These are phyloP conservation scores for Tridacna gigas DNA, from an alignment of 2,888 invertebrate genomes.

Conservation along the genomic window DNA sequence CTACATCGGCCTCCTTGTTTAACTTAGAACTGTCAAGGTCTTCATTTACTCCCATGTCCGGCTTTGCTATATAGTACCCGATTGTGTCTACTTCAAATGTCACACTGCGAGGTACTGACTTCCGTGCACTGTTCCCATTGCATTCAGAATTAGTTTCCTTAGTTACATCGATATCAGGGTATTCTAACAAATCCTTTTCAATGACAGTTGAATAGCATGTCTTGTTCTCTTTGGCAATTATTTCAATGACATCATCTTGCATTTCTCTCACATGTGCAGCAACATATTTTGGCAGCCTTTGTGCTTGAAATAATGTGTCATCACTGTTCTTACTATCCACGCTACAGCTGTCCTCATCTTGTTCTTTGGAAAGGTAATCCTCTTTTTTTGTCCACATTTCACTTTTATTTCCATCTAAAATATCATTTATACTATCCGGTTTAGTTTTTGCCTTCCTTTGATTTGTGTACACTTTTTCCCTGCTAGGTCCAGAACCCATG, in stretches of 20 bases:
- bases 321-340: conserved; percentile 41
- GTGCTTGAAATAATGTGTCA: conserved; percentile 36
- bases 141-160: neutral
- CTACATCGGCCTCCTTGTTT: neutral
- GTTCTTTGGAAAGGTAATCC: neutral
- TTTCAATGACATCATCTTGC: conserved; percentile 39
- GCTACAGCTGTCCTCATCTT: conserved; percentile 35
- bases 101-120: neutral
- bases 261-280: neutral
- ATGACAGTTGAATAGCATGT: neutral
- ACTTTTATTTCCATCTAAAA: neutral
- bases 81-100: conserved; percentile 48
- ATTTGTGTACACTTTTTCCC: neutral
- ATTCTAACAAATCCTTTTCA: neutral
- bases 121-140: neutral
- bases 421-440: neutral
- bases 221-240: conserved; percentile 40
- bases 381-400: neutral
- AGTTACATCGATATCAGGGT: neutral
- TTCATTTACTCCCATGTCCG: neutral
- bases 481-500: neutral
- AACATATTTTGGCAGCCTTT: conserved; percentile 19
- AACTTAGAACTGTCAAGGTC: neutral
- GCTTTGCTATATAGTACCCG: conserved; percentile 39
- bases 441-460: neutral